Evolutionary conservation across 2,888 invertebrate genomes (phyloP).

Genomic region (Agriopis leucophaearia): DNA sequence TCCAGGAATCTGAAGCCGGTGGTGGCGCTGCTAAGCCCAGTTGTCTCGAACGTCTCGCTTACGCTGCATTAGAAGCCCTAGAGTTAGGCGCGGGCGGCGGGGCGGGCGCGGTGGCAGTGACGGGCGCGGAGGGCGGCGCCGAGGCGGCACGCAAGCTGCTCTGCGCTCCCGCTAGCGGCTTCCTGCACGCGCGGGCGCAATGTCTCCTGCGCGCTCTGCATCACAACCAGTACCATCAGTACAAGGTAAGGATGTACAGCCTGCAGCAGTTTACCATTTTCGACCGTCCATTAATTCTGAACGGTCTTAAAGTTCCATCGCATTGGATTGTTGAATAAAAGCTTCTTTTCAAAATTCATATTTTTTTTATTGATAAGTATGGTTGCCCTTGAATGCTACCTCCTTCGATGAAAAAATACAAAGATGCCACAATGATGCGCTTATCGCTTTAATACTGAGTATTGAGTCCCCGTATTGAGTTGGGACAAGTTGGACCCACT

Average conservation of each 20-base stretch:
- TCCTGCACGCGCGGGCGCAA: slow-evolving; percentile 88
- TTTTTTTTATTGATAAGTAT: too few relatives aligned
- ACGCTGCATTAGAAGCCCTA: slow-evolving; percentile 77
- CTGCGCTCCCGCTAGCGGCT: slow-evolving; percentile 77
- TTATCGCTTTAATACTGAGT: too few relatives aligned
- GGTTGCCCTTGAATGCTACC: too few relatives aligned
- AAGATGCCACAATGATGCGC: too few relatives aligned
- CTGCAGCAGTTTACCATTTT: not conserved
- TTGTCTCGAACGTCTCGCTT: slow-evolving; percentile 77
- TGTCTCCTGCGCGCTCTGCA: slow-evolving; percentile 93
- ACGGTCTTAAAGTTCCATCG: too few relatives aligned
- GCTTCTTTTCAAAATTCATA: too few relatives aligned
- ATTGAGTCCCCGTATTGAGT: too few relatives aligned
- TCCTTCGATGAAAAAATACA: too few relatives aligned
- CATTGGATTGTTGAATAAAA: too few relatives aligned
- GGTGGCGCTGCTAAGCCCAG: slow-evolving; percentile 74
- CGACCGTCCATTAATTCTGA: too few relatives aligned
- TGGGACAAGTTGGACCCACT: too few relatives aligned
- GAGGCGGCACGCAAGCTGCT: slow-evolving; percentile 74
- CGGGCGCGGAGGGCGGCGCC: slow-evolving; percentile 67
- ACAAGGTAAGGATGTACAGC: slow-evolving; percentile 86
- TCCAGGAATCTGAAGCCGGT: slow-evolving; percentile 68
- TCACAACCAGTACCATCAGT: slow-evolving; percentile 92
- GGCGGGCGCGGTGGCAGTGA: slow-evolving; percentile 54
- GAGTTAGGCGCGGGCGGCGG: slow-evolving; percentile 73